phyloP scores from a whole-genome alignment of 1,140 invertebrate species.

The Hyles euphorbiae region DNA sequence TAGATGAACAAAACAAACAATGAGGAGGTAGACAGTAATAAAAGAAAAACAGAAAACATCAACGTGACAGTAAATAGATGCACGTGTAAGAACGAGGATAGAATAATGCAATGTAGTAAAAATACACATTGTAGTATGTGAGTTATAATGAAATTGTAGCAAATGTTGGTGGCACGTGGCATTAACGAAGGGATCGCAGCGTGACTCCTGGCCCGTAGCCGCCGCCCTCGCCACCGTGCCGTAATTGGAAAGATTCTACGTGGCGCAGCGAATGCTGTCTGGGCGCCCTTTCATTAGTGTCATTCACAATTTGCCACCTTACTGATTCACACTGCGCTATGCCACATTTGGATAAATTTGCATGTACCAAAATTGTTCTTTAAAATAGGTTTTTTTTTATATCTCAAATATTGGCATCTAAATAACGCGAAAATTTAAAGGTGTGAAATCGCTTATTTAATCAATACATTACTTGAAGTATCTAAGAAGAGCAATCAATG shows the following conservation, averaged over 20 bases:
- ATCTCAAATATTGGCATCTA: no score
- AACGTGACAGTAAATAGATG: neutral
- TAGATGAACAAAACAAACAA: no score
- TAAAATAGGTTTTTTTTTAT: neutral
- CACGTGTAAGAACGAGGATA: no score
- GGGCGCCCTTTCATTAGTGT: constrained; percentile 68
- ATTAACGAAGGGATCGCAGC: constrained; percentile 60
- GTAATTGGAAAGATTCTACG: constrained; percentile 67
- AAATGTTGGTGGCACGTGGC: constrained; percentile 63
- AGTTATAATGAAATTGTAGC: constrained; percentile 42
- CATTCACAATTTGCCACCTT: constrained; percentile 55
- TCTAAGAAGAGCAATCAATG: no score
- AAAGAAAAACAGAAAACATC: neutral
- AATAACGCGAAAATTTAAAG: no score
- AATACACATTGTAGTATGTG: constrained; percentile 25
- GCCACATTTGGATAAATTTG: neutral
- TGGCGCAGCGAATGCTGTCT: constrained; percentile 46
- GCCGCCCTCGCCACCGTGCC: constrained; percentile 20
- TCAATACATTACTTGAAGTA: no score
- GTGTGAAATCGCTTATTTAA: no score
- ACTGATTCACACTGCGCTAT: constrained; percentile 16
- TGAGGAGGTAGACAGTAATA: no score
- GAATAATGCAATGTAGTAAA: constrained; percentile 22
- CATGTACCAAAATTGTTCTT: neutral
- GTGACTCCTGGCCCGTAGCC: constrained; percentile 43